A percentile compares a stretch with the other conserved stretches of the same genome.
Conservation (phyloP, 2,113 vertebrate genomes). For the Prietella phreatophila region DNA sequence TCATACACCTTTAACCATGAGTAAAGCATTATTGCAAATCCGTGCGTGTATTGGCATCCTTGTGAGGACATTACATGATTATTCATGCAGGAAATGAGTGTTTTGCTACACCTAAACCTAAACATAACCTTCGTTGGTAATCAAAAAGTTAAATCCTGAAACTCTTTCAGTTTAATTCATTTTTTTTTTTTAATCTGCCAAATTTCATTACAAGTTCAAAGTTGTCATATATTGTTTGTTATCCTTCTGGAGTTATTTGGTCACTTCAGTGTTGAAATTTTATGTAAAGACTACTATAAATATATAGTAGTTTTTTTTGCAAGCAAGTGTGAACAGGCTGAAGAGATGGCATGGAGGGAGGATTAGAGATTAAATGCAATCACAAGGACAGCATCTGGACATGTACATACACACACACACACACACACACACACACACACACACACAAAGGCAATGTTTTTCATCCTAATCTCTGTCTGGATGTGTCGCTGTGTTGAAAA, state of each 20-base stretch:
- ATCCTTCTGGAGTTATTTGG: background rate
- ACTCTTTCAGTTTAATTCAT: background rate
- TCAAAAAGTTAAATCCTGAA: background rate
- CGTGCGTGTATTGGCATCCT: background rate
- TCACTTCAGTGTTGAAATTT: background rate
- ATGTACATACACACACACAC: background rate
- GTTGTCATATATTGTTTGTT: background rate
- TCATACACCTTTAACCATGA: background rate
- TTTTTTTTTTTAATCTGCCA: background rate
- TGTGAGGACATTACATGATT: background rate
- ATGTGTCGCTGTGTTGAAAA: background rate
- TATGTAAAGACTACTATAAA: background rate
- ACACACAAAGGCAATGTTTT: background rate
- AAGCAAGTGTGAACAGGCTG: background rate
- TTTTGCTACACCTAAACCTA: background rate
- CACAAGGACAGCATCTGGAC: slow-evolving; percentile 15
- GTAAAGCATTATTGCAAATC: background rate
- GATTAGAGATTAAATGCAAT: background rate
- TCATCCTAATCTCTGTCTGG: slow-evolving; percentile 1
- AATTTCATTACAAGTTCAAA: background rate
- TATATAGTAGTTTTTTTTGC: too few relatives aligned
- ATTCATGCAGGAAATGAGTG: background rate
- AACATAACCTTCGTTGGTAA: background rate
- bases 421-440: background rate
- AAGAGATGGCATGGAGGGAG: background rate